A percentile compares a stretch with the other conserved stretches of the same genome.
Evolutionary conservation across 2,888 invertebrate species (phyloP).

Genomic region (Molanna angustata): DNA sequence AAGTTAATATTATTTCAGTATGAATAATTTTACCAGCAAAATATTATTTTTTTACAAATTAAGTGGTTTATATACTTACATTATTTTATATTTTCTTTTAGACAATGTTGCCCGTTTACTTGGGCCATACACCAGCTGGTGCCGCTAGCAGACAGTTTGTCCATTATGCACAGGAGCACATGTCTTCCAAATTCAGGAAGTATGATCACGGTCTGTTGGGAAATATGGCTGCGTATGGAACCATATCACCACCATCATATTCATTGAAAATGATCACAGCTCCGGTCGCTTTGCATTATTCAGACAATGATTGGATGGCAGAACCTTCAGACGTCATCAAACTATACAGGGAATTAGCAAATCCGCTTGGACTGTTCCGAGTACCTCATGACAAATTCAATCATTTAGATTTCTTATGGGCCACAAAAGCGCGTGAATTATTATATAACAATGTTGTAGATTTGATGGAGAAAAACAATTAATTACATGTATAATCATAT

Average conservation of each 20-base stretch:
- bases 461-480: slow-evolving; percentile 46
- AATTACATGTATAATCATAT: too few relatives aligned
- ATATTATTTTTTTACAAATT: too few relatives aligned
- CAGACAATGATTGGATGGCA: slow-evolving; percentile 56
- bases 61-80: too few relatives aligned
- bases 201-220: slow-evolving; percentile 50
- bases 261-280: slow-evolving; percentile 44
- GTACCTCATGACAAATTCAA: slow-evolving; percentile 55
- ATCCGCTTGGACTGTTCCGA: slow-evolving; percentile 48
- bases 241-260: slow-evolving; percentile 48
- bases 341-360: slow-evolving; percentile 48
- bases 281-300: slow-evolving; percentile 53
- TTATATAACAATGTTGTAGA: slow-evolving; percentile 52
- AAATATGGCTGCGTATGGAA: slow-evolving; percentile 51
- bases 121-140: slow-evolving; percentile 61
- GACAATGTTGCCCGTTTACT: slow-evolving; percentile 57
- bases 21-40: too few relatives aligned
- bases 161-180: slow-evolving; percentile 52
- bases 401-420: slow-evolving; percentile 67
- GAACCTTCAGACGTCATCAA: slow-evolving; percentile 50
- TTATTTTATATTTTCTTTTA: slow-evolving; percentile 36
- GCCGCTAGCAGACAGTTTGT: slow-evolving; percentile 48
- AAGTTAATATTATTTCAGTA: too few relatives aligned
- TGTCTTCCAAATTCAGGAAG: slow-evolving; percentile 41
- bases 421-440: slow-evolving; percentile 50